Conservation (phyloP, 2,888 invertebrate genomes). For the Sphaerophoria taeniata region DNA sequence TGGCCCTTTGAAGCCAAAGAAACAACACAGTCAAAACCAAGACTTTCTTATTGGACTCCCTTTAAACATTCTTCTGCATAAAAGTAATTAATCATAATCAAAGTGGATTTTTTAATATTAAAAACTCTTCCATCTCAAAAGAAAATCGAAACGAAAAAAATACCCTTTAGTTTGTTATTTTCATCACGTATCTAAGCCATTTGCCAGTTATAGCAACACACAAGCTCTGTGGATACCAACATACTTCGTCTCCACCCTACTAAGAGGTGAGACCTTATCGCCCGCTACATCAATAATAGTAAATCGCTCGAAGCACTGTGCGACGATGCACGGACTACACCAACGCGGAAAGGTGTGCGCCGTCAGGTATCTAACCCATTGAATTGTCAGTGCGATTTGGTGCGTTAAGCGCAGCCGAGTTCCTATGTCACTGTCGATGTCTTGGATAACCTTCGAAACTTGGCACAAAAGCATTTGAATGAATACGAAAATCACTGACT, state of each 20-base stretch:
- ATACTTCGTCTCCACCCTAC: slow-evolving; percentile 44
- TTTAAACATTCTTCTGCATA: slow-evolving; percentile 40
- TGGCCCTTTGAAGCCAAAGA: background rate
- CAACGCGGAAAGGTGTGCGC: slow-evolving; percentile 71
- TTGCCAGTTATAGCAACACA: slow-evolving; percentile 38
- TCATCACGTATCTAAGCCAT: slow-evolving; percentile 70
- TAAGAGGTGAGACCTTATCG: slow-evolving; percentile 45
- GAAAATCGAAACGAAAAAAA: slow-evolving; percentile 24
- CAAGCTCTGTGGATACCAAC: slow-evolving; percentile 25
- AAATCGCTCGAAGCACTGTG: slow-evolving; percentile 50
- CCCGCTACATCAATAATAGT: slow-evolving; percentile 49
- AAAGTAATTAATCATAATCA: slow-evolving; percentile 66
- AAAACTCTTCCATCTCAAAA: slow-evolving; percentile 7
- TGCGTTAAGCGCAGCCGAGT: too few relatives aligned
- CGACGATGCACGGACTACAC: slow-evolving; percentile 70
- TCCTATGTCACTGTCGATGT: background rate
- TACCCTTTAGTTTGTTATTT: slow-evolving; percentile 53
- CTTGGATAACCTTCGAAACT: slow-evolving; percentile 65
- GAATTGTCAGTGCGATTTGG: background rate
- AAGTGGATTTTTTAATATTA: slow-evolving; percentile 61
- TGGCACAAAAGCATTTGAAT: slow-evolving; percentile 40
- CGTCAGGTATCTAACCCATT: slow-evolving; percentile 53
- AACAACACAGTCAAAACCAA: background rate
- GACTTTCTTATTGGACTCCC: slow-evolving; percentile 40
- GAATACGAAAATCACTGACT: slow-evolving; percentile 32